Evolutionary conservation across 2,888 invertebrate species (phyloP), one percentile per base, ranked within the genome.

Genomic region (Brenthis daphne): DNA sequence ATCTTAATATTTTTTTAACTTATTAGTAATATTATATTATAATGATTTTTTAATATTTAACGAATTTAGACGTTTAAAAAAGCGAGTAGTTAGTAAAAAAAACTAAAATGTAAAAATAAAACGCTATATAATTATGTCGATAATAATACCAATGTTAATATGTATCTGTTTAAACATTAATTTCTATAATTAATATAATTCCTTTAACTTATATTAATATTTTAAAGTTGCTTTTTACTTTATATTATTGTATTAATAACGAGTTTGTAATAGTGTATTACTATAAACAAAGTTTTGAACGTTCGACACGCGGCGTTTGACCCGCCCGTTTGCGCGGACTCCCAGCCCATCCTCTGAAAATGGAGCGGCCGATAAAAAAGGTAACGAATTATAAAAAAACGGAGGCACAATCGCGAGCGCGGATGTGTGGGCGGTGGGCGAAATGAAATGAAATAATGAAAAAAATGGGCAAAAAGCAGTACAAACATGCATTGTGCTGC

Each of bases 361-460:
- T 92, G 92, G 91, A 90, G 85, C 91, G 90, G 85, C 91, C 92
- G 92, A 92, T 92, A 92, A 92, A 92, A 92, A 92, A 92, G 89
- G 91, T 92, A 92, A 90, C 92, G 92, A 92, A 92, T 92, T 91
- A 92, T 92, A 92, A 92, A 92, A 92, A 92, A 90, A 85, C 86
- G 89, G 86, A 86, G 89, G 89, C 86, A 89, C 92, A 91, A 90
- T 91, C 91, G 90, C 88, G 87, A 86, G 90, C 90, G 92, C 89
- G 91, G 89, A 90, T 89, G 91, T 88, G 91, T 89, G 91, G 90
- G 83, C 82, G 92, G 92, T 84, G 91, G 91, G 91, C 84, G 92
- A 91, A 92, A 92, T 92, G 92, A 92, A 92, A 92, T 92, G 92
- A 92, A 92, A 92, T 92, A 92, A 92, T 92, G 92, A 91, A 92